Evolutionary conservation across 2,888 invertebrate species (phyloP).

Genomic region (Leptinotarsa rubiginosa): DNA sequence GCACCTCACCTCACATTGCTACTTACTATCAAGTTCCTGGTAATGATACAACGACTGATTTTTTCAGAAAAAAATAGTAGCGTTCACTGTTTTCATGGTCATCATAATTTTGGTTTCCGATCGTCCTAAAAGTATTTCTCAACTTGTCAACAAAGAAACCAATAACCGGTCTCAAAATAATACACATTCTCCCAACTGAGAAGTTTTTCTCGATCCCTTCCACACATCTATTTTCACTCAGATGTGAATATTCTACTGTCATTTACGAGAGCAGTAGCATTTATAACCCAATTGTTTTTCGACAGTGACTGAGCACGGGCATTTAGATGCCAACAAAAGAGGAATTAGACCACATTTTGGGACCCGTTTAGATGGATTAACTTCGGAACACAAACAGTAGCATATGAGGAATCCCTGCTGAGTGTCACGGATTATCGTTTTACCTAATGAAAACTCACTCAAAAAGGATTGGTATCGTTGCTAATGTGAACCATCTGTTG

Average conservation of each 20-base stretch:
- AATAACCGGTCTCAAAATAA: too few species aligned
- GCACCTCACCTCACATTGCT: too few species aligned
- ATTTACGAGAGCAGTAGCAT: background rate
- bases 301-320: conserved; percentile 20
- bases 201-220: background rate
- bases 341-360: conserved; percentile 15
- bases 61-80: too few species aligned
- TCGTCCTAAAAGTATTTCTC: too few species aligned
- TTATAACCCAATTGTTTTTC: background rate
- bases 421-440: conserved; percentile 18
- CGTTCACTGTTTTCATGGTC: too few species aligned
- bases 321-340: conserved; percentile 13
- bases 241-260: background rate
- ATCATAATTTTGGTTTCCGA: too few species aligned
- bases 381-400: conserved; percentile 18
- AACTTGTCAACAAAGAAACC: too few species aligned
- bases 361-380: conserved; percentile 13
- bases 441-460: conserved; percentile 8
- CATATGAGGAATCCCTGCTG: conserved; percentile 17
- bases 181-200: too few species aligned
- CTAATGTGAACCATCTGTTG: conserved; percentile 4
- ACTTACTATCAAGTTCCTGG: too few species aligned
- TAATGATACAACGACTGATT: too few species aligned
- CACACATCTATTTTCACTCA: background rate
- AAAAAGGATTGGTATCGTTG: background rate